These are phyloP conservation scores for Menidia beryllina DNA, from an alignment of 2,113 vertebrate species.

Conservation along the genomic window DNA sequence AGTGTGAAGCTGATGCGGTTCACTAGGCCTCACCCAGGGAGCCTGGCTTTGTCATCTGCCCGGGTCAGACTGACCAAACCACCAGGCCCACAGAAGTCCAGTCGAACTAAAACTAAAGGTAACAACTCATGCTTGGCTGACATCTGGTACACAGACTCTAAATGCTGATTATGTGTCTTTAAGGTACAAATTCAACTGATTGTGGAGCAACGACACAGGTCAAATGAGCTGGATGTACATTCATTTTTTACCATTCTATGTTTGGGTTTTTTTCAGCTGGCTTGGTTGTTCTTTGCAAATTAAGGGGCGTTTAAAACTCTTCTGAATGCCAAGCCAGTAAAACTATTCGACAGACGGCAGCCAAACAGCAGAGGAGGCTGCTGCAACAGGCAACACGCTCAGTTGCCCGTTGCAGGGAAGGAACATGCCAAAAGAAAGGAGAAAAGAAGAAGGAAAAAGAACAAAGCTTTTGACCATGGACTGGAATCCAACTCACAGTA, in stretches of 20 bases:
- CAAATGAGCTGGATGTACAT: slow-evolving; percentile 49
- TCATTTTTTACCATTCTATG: slow-evolving; percentile 40
- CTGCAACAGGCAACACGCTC: slow-evolving; percentile 34
- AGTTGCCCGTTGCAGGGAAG: slow-evolving; percentile 68
- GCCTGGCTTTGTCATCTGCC: neutral
- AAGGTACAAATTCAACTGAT: slow-evolving; percentile 16
- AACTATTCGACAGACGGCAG: slow-evolving; percentile 41
- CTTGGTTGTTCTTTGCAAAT: slow-evolving; percentile 23
- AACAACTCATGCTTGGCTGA: slow-evolving; percentile 18
- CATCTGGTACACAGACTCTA: slow-evolving; percentile 8
- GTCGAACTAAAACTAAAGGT: slow-evolving; percentile 7
- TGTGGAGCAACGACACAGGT: slow-evolving; percentile 7
- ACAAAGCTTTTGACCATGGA: slow-evolving; percentile 82
- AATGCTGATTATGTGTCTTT: slow-evolving; percentile 9
- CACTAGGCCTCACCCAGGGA: slow-evolving; percentile 11
- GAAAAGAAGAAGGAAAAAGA: slow-evolving; percentile 78
- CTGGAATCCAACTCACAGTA: slow-evolving; percentile 90
- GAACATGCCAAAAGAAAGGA: slow-evolving; percentile 83
- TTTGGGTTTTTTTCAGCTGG: slow-evolving; percentile 21
- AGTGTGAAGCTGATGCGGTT: slow-evolving; percentile 40
- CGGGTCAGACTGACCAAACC: neutral
- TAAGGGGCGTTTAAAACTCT: slow-evolving; percentile 6
- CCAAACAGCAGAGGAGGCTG: slow-evolving; percentile 23
- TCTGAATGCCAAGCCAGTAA: slow-evolving; percentile 21
- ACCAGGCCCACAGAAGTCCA: neutral